Evolutionary conservation across 2,113 vertebrate genomes (phyloP).

Genomic region (Oryzias woworae): DNA sequence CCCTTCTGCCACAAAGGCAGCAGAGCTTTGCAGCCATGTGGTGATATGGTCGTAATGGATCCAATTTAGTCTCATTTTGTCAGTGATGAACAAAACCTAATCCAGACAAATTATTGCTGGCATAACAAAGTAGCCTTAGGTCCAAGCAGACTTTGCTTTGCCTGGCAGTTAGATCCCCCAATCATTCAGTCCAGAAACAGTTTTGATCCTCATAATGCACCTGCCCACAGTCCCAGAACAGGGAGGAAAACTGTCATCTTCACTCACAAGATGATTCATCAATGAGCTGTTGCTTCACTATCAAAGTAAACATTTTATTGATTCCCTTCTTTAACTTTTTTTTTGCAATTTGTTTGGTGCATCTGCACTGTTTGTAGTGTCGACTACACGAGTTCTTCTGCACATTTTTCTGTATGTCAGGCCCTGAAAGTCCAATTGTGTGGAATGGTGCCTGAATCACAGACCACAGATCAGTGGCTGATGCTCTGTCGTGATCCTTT

Average conservation of each 20-base stretch:
- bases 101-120: conserved; percentile 50
- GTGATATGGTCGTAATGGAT: conserved; percentile 31
- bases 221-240: conserved; percentile 25
- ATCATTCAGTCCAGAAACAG: conserved; percentile 44
- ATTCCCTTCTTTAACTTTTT: not conserved
- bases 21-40: conserved; percentile 38
- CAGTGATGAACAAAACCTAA: conserved; percentile 42
- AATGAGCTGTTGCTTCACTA: conserved; percentile 1
- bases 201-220: conserved; percentile 43
- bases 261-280: conserved; percentile 29
- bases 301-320: too few species aligned
- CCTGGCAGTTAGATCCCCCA: conserved; percentile 39
- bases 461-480: conserved; percentile 14
- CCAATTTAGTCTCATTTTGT: conserved; percentile 48
- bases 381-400: not conserved
- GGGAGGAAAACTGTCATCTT: conserved; percentile 23
- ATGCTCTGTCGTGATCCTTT: conserved; percentile 27
- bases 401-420: not conserved
- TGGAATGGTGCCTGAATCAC: not conserved
- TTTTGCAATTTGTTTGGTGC: not conserved
- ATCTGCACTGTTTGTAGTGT: not conserved
- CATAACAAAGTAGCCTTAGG: conserved; percentile 26
- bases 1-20: conserved; percentile 26
- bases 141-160: conserved; percentile 30
- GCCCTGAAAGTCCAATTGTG: not conserved